phyloP scores from a whole-genome alignment of 2,888 invertebrate species.

The Oscheius sp. region DNA sequence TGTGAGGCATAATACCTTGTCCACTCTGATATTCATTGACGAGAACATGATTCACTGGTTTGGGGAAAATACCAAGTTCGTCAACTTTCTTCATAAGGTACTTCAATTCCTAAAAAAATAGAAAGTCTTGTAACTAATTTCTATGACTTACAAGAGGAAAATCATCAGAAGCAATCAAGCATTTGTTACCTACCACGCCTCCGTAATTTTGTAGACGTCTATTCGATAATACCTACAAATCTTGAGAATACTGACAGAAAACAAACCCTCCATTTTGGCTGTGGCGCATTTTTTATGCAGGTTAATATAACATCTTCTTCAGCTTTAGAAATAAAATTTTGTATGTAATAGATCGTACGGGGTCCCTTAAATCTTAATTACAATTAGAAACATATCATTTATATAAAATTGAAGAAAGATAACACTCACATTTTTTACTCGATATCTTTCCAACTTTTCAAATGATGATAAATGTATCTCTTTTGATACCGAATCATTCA shows the following conservation, averaged over 20 bases:
- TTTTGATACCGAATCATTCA: no score
- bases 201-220: slow-evolving; percentile 97
- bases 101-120: slow-evolving; percentile 37
- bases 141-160: slow-evolving; percentile 78
- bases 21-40: slow-evolving; percentile 45
- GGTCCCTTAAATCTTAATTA: slow-evolving; percentile 48
- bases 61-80: slow-evolving; percentile 40
- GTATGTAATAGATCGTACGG: slow-evolving; percentile 61
- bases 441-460: not conserved
- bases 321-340: slow-evolving; percentile 61
- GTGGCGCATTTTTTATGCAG: slow-evolving; percentile 76
- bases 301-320: slow-evolving; percentile 71
- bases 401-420: not conserved
- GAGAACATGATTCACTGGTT: slow-evolving; percentile 48
- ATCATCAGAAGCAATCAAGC: slow-evolving; percentile 85
- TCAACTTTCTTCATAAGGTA: slow-evolving; percentile 51
- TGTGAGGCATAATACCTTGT: slow-evolving; percentile 95
- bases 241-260: not conserved
- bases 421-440: slow-evolving; percentile 16
- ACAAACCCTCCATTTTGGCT: slow-evolving; percentile 92
- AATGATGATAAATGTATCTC: no score
- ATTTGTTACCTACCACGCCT: slow-evolving; percentile 89
- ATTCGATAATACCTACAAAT: slow-evolving; percentile 75
- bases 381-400: not conserved
- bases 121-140: not conserved